Evolutionary conservation across 2,888 invertebrate species (phyloP), one percentile per base, ranked within the genome.

Genomic region (Plagiodera versicolora): DNA sequence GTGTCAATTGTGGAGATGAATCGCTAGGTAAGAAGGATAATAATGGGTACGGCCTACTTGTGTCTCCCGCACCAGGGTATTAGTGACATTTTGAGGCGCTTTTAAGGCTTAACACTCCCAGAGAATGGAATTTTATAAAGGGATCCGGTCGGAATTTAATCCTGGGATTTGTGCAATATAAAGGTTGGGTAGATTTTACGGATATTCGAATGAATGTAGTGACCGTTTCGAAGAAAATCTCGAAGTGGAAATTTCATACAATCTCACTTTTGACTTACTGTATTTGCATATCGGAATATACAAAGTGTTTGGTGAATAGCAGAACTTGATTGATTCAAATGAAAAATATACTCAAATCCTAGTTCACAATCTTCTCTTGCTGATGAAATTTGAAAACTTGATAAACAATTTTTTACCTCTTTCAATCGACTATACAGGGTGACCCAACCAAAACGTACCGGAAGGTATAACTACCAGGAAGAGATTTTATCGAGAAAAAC

Each of bases 61-160:
- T 49, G 45, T 64, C 45, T 59, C 53, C 45, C 24, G 16, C 14
- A 14, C 49, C 32, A 45, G 35, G 47, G 59, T 59, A 53, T 56
- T 51, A 53, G 58, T 65, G 65, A 63, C 60, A 63, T 65, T 65
- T 60, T 59, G 50, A 59, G 63, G 54, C 56, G 60, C 49, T 60
- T 63, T 65, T 58, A 58, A 56, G 32, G 51, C 49, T 49, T 60
- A 58, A 63, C 65, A 60, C 65, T 59, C 56, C 20, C 35, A 35
- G 46, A 63, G 51, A 65, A 65, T 58, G 49, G 63, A 49, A 58
- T 61, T 59, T 54, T 17, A 47, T 59, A 56, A 61, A 58, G 48
- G 56, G 45, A 53, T 39, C 39, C 44, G 53, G 14, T 28, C 28
- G 48, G 48, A 32, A 49, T 51, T 53, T 61, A 57, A 61, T 61